Conservation (phyloP, 1,140 invertebrate genomes). For the Catajapyx aquilonaris region DNA sequence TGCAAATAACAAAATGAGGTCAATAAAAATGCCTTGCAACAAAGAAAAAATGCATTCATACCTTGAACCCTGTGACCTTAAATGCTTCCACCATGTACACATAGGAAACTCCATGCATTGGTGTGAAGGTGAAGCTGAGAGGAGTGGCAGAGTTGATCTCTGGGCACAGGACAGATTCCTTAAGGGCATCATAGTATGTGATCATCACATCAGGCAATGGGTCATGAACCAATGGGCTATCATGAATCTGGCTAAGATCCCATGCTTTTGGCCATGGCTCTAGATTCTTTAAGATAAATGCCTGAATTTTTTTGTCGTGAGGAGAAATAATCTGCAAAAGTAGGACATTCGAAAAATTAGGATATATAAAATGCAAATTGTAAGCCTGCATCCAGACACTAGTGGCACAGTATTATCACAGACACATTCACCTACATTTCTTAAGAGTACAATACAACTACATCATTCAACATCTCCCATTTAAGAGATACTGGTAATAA, state of each 20-base stretch:
- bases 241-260: slow-evolving; percentile 21
- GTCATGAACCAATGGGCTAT: slow-evolving; percentile 6
- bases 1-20: slow-evolving; percentile 19
- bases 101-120: slow-evolving; percentile 95
- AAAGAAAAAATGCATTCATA: too few relatives aligned
- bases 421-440: too few relatives aligned
- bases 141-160: slow-evolving; percentile 34
- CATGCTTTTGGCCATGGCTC: slow-evolving; percentile 44
- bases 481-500: too few relatives aligned
- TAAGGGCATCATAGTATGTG: slow-evolving; percentile 13
- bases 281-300: slow-evolving; percentile 54
- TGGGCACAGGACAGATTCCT: slow-evolving; percentile 9
- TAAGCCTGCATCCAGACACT: too few relatives aligned
- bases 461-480: too few relatives aligned
- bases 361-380: too few relatives aligned
- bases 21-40: too few relatives aligned
- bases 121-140: slow-evolving; percentile 69
- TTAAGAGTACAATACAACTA: too few relatives aligned
- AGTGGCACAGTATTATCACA: too few relatives aligned
- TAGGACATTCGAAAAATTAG: too few relatives aligned
- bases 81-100: slow-evolving; percentile 56
- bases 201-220: slow-evolving; percentile 7
- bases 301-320: slow-evolving; percentile 71
- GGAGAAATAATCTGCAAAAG: slow-evolving; percentile 67
- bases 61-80: slow-evolving; percentile 46